A percentile compares a stretch with the other conserved stretches of the same genome.
phyloP scores from a whole-genome alignment of 2,797 vertebrate genomes.

The Typhlichthys eigenmanni region DNA sequence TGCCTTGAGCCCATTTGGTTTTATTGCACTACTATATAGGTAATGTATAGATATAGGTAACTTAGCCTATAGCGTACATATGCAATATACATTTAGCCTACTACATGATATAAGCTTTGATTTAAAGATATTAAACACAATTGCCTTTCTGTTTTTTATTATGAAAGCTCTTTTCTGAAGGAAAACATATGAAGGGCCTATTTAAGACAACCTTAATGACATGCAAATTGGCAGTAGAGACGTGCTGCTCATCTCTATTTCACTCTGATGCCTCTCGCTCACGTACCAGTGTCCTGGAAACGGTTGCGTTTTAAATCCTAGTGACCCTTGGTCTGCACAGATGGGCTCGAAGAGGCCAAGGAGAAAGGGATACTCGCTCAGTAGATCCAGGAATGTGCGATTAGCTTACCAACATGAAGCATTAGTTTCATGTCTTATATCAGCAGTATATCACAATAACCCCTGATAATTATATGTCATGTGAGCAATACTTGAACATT shows the following conservation, averaged over 20 bases:
- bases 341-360: background rate
- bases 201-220: slow-evolving; percentile 7
- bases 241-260: slow-evolving; percentile 1
- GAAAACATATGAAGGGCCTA: background rate
- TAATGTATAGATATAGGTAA: too few species aligned
- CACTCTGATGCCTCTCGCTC: too few species aligned
- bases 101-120: background rate
- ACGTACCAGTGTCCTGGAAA: slow-evolving; percentile 9
- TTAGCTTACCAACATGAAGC: background rate
- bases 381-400: background rate
- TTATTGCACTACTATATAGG: too few species aligned
- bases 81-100: too few species aligned
- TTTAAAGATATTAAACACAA: background rate
- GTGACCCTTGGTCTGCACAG: slow-evolving; percentile 11
- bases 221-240: slow-evolving; percentile 5
- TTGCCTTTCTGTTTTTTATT: background rate
- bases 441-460: too few species aligned
- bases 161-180: background rate
- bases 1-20: background rate
- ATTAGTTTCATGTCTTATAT: too few species aligned
- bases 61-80: too few species aligned
- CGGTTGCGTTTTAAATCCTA: slow-evolving; percentile 14
- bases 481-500: too few species aligned
- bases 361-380: background rate
- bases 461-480: too few species aligned